Conservation (phyloP, 2,888 invertebrate species). For the Neoitamus cyanurus region DNA sequence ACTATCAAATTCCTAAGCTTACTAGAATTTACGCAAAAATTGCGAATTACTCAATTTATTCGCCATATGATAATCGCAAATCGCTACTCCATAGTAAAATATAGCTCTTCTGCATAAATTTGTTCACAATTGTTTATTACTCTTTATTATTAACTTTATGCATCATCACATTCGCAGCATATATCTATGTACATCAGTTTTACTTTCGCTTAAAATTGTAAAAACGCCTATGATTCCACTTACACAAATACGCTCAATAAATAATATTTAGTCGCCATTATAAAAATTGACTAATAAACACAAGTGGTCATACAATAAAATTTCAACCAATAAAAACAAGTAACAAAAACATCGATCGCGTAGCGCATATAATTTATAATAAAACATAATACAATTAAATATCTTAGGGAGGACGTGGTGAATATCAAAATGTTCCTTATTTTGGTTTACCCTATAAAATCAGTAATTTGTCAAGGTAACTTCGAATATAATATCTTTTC, state of each 20-base stretch:
- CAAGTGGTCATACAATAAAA: constrained; percentile 35
- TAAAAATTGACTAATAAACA: constrained; percentile 42
- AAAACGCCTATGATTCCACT: neutral
- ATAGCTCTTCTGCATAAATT: constrained; percentile 8
- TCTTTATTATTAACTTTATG: constrained; percentile 39
- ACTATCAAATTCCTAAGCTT: neutral
- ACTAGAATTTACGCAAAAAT: neutral
- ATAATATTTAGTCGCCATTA: constrained; percentile 3
- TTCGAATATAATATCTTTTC: constrained; percentile 20
- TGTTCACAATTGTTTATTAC: constrained; percentile 13
- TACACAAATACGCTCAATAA: constrained; percentile 37
- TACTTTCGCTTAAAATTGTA: constrained; percentile 3
- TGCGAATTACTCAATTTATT: neutral
- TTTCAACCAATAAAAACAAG: constrained; percentile 42
- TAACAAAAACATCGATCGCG: constrained; percentile 27
- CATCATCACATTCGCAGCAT: constrained; percentile 41
- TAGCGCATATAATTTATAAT: constrained; percentile 33
- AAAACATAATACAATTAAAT: constrained; percentile 36
- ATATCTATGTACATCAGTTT: constrained; percentile 29
- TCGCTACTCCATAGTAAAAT: constrained; percentile 20
- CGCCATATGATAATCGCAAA: neutral
- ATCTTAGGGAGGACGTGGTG: constrained; percentile 18
- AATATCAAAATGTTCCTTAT: constrained; percentile 3
- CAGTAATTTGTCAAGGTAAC: constrained; percentile 25
- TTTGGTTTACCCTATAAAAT: constrained; percentile 16